phyloP scores from a whole-genome alignment of 2,888 invertebrate genomes.

The Lasioglossum zephyrum region DNA sequence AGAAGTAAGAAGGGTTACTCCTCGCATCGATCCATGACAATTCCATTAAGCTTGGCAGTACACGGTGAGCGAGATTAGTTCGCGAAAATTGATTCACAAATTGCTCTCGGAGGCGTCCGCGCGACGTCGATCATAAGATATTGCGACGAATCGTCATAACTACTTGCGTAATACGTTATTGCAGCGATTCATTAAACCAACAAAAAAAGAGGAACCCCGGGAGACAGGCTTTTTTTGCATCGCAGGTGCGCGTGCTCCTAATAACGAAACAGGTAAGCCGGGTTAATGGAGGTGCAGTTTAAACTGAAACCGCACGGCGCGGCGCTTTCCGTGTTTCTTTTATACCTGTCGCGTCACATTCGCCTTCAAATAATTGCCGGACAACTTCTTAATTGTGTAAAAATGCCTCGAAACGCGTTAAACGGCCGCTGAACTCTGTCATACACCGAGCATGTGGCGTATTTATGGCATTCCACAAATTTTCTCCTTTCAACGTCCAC shows the following conservation, averaged over 20 bases:
- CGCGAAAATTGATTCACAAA: background rate
- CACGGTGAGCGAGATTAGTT: too few species aligned
- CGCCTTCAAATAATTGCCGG: background rate
- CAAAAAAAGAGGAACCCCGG: background rate
- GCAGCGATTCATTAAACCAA: background rate
- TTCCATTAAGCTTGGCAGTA: background rate
- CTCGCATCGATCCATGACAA: background rate
- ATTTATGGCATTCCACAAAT: background rate
- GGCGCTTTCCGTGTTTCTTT: conserved; percentile 4
- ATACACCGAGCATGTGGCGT: background rate
- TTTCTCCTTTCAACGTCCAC: background rate
- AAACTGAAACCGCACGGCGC: background rate
- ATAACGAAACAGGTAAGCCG: background rate
- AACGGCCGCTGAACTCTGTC: background rate
- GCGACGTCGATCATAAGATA: background rate
- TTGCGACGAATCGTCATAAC: background rate
- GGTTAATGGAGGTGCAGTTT: background rate
- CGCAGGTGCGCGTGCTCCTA: background rate
- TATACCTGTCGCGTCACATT: background rate
- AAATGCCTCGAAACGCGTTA: background rate
- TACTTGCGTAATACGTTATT: background rate
- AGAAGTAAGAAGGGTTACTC: background rate
- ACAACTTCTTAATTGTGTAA: background rate
- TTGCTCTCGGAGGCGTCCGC: background rate
- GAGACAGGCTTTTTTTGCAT: background rate